Conservation (phyloP, 2,113 vertebrate genomes). For the Leptobrachium leishanense region DNA sequence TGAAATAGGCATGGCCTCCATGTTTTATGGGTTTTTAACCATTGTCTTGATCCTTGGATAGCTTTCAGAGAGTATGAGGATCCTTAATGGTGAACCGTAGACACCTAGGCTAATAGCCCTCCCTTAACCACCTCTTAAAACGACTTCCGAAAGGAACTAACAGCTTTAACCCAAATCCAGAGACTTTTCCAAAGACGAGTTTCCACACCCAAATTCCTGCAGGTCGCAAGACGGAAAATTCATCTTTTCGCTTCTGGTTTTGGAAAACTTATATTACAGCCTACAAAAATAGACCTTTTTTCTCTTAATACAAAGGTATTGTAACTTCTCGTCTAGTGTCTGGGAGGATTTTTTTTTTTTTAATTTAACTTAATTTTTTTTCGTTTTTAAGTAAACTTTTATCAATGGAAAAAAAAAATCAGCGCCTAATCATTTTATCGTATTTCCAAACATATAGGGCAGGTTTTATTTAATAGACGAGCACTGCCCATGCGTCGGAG, state of each 20-base stretch:
- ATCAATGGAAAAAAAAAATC: no score
- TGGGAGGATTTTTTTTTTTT: neutral
- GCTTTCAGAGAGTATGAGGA: neutral
- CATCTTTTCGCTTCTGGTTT: slow-evolving; percentile 37
- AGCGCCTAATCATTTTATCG: no score
- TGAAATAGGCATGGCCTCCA: neutral
- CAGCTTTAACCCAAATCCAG: slow-evolving; percentile 32
- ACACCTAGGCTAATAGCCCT: slow-evolving; percentile 26
- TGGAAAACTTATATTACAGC: slow-evolving; percentile 39
- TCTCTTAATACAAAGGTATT: slow-evolving; percentile 15
- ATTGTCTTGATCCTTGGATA: neutral
- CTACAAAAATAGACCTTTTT: slow-evolving; percentile 42
- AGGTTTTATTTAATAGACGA: no score
- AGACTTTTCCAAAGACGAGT: slow-evolving; percentile 39
- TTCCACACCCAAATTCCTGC: slow-evolving; percentile 47
- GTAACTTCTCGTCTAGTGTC: neutral
- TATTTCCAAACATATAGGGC: no score
- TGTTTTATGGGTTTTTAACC: neutral
- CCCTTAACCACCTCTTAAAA: slow-evolving; percentile 43
- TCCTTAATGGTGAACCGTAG: slow-evolving; percentile 18
- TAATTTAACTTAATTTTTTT: neutral
- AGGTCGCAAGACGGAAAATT: slow-evolving; percentile 45
- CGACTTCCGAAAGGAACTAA: slow-evolving; percentile 45
- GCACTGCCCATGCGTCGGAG: no score
- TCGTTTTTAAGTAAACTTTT: neutral